These are phyloP conservation scores for Erebia palarica DNA, from an alignment of 2,888 invertebrate genomes.

Conservation along the genomic window DNA sequence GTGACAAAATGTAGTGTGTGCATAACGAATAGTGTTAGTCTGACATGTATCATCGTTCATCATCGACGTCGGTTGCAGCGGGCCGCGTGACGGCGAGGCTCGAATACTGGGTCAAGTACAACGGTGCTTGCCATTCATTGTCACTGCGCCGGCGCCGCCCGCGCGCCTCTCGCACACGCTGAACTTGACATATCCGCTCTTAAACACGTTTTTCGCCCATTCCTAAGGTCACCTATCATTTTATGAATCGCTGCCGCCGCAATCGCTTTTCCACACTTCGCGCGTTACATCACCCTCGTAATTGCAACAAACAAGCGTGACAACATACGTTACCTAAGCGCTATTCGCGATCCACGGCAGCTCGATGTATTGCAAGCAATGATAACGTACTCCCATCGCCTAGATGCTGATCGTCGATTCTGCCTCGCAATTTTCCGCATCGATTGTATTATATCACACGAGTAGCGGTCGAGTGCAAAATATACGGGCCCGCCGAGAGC, in stretches of 20 bases:
- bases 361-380: conserved; percentile 61
- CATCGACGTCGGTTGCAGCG: conserved; percentile 45
- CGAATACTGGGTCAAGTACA: conserved; percentile 80
- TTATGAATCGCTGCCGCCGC: conserved; percentile 41
- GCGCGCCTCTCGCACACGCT: conserved; percentile 63
- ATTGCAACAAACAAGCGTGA: conserved; percentile 73
- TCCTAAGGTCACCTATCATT: conserved; percentile 53
- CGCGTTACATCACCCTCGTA: conserved; percentile 65
- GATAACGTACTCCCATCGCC: conserved; percentile 50
- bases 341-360: conserved; percentile 61
- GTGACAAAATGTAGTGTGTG: neutral
- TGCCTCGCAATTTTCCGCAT: conserved; percentile 56
- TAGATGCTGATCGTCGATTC: conserved; percentile 49
- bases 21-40: conserved; percentile 18
- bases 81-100: conserved; percentile 60
- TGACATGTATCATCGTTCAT: conserved; percentile 35
- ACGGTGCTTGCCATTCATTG: conserved; percentile 81
- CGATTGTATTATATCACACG: conserved; percentile 53
- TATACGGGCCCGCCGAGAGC: conserved; percentile 54
- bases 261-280: conserved; percentile 36
- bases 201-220: conserved; percentile 63
- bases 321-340: conserved; percentile 74
- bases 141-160: conserved; percentile 54
- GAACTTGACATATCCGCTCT: conserved; percentile 77
- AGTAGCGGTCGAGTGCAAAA: conserved; percentile 63